A percentile compares a stretch with the other conserved stretches of the same genome.
phyloP scores from a whole-genome alignment of 2,113 vertebrate species.

The Pionites leucogaster region DNA sequence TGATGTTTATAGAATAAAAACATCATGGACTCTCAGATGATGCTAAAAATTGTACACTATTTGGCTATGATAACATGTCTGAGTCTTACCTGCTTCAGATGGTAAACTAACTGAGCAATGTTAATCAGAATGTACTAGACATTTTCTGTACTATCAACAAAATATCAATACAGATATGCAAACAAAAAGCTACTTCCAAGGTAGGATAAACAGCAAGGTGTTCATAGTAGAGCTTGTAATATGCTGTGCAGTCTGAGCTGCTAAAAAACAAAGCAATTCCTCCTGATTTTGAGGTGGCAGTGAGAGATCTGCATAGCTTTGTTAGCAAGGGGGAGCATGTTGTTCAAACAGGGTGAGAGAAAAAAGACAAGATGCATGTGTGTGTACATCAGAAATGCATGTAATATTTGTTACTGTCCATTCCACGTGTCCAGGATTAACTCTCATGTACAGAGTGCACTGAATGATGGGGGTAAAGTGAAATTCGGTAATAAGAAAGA shows the following conservation, averaged over 20 bases:
- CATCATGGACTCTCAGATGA: not conserved
- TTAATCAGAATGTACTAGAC: not conserved
- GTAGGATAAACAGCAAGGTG: not conserved
- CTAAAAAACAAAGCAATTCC: not conserved
- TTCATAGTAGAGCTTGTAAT: not conserved
- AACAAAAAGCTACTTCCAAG: not conserved
- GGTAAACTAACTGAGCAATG: not conserved
- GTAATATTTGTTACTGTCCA: not conserved
- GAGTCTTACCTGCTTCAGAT: not conserved
- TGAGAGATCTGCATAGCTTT: not conserved
- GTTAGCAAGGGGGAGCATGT: not conserved
- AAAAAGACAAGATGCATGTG: not conserved
- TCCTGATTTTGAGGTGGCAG: not conserved
- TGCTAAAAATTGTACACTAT: not conserved
- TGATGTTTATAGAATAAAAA: not conserved
- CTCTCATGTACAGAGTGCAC: not conserved
- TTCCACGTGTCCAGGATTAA: not conserved
- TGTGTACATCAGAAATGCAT: not conserved
- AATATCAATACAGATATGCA: not conserved
- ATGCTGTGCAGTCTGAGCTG: not conserved
- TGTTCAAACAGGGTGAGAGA: not conserved
- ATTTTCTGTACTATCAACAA: not conserved
- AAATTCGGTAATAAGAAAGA: not conserved
- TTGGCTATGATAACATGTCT: not conserved
- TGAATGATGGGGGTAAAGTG: not conserved